These are phyloP conservation scores for Denticeps clupeoides DNA, from an alignment of 2,797 vertebrate genomes.

Conservation along the genomic window DNA sequence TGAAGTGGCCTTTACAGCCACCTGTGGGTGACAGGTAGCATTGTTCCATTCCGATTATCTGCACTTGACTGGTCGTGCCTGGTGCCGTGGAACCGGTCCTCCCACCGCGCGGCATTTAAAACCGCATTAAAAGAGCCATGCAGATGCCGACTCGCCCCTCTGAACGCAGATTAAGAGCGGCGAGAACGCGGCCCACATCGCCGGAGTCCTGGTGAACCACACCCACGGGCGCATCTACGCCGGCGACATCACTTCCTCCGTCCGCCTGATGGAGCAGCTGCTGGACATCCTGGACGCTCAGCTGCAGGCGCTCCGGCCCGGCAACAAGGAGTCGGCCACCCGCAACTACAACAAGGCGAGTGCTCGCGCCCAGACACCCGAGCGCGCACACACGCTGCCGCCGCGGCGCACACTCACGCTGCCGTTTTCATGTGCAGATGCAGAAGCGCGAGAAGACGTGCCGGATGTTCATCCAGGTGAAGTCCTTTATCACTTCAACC, in stretches of 20 bases:
- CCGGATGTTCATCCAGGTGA: slow-evolving; percentile 81
- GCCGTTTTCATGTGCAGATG: slow-evolving; percentile 54
- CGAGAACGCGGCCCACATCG: slow-evolving; percentile 87
- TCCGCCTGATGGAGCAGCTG: slow-evolving; percentile 81
- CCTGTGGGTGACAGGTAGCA: too few species aligned
- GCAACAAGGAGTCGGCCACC: slow-evolving; percentile 79
- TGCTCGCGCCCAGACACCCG: not conserved
- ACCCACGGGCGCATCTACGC: slow-evolving; percentile 83
- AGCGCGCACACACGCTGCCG: not conserved
- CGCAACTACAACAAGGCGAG: slow-evolving; percentile 86
- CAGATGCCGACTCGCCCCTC: too few species aligned
- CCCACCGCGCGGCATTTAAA: too few species aligned
- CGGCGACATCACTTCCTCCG: slow-evolving; percentile 84
- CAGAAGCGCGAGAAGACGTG: slow-evolving; percentile 83
- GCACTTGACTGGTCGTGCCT: too few species aligned
- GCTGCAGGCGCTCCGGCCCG: slow-evolving; percentile 79
- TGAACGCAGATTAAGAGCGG: slow-evolving; percentile 83
- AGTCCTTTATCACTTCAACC: not conserved
- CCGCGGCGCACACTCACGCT: not conserved
- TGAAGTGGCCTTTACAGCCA: too few species aligned
- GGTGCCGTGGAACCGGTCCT: too few species aligned
- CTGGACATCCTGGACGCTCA: slow-evolving; percentile 87
- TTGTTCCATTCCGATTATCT: too few species aligned
- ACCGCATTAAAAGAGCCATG: too few species aligned
- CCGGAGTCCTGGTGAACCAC: slow-evolving; percentile 79